These are phyloP conservation scores for Drosophila saltans DNA, from an alignment of 1,140 invertebrate genomes.

Conservation along the genomic window DNA sequence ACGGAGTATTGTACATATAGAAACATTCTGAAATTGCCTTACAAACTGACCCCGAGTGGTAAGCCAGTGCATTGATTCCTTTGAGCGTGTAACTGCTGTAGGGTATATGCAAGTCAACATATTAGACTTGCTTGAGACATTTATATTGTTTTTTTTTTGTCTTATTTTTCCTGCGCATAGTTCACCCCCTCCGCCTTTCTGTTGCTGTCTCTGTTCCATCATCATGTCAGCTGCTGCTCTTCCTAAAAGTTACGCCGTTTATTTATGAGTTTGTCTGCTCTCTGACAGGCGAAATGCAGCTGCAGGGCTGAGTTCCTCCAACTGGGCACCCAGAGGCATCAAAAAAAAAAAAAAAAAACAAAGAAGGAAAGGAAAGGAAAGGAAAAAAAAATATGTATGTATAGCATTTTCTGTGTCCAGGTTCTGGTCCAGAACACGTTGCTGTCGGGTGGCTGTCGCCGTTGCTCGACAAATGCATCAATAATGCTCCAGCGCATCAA, in stretches of 20 bases:
- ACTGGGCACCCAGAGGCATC: constrained; percentile 2
- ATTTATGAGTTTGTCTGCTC: constrained; percentile 78
- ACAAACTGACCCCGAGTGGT: too few relatives aligned
- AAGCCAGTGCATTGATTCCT: too few relatives aligned
- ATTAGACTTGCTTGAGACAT: too few relatives aligned
- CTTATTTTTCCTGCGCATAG: neutral
- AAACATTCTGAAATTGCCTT: too few relatives aligned
- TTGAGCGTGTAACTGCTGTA: too few relatives aligned
- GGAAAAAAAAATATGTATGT: neutral
- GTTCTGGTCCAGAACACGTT: constrained; percentile 60
- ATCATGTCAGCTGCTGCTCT: constrained; percentile 14
- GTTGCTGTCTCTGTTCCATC: constrained; percentile 14
- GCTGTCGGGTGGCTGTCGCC: constrained; percentile 68
- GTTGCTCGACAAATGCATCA: constrained; percentile 73
- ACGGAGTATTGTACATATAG: too few relatives aligned
- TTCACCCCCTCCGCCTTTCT: neutral
- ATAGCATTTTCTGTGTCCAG: constrained; percentile 25
- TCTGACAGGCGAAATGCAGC: constrained; percentile 57
- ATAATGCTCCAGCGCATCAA: constrained; percentile 74
- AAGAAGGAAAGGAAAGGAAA: neutral
- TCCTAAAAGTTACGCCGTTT: constrained; percentile 58
- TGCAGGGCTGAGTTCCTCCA: constrained; percentile 33
- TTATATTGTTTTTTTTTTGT: neutral
- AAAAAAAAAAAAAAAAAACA: neutral
- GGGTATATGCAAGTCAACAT: too few relatives aligned